Conservation (phyloP, 1,140 invertebrate species). For the Grapholita molesta region DNA sequence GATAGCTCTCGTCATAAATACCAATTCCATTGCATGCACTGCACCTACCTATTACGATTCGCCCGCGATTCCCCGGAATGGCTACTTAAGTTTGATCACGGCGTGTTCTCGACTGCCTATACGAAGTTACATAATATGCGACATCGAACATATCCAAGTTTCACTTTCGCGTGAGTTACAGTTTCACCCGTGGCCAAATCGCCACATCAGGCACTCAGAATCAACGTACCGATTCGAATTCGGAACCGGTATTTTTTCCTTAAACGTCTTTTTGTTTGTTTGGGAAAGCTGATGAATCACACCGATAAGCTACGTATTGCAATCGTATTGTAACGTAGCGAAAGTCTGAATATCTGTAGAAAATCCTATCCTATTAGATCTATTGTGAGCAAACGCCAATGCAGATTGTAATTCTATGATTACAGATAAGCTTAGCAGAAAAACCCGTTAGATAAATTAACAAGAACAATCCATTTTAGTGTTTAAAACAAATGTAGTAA, state of each 20-base stretch:
- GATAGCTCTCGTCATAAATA: neutral
- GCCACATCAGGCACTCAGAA: constrained; percentile 26
- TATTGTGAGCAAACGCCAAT: neutral
- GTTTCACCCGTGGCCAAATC: constrained; percentile 38
- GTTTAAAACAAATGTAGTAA: too few species aligned
- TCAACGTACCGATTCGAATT: constrained; percentile 30
- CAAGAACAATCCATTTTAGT: neutral
- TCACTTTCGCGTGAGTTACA: constrained; percentile 71
- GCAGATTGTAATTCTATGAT: neutral
- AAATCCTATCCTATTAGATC: neutral
- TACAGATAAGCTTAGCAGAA: neutral
- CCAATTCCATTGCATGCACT: neutral
- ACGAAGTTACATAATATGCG: constrained; percentile 45
- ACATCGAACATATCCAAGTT: constrained; percentile 58
- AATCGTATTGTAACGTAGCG: neutral
- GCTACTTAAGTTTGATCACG: constrained; percentile 37
- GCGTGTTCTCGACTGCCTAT: constrained; percentile 32
- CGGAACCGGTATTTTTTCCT: constrained; percentile 37
- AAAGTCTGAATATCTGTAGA: neutral
- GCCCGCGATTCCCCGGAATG: constrained; percentile 42
- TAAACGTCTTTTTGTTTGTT: constrained; percentile 14
- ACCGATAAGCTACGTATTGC: constrained; percentile 1
- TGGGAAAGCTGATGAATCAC: neutral
- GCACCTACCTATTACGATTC: constrained; percentile 9
- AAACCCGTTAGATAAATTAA: neutral